Base-by-base conservation (phyloP, 2,113 vertebrate species). In the Eclectus roratus region DNA sequence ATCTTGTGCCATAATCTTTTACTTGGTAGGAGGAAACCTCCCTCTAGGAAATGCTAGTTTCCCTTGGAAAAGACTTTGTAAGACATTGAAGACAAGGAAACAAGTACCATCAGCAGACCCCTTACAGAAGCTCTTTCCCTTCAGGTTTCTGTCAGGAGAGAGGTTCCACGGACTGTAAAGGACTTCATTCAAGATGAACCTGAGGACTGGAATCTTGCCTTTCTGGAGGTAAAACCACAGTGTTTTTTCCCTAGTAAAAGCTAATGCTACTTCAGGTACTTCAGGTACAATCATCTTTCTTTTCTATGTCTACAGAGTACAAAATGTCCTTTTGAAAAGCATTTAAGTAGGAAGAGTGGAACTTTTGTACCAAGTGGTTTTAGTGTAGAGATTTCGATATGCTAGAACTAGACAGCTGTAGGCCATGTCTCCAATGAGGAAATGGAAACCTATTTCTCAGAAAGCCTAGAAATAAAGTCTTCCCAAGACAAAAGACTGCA, bases 101-200 rank as follows among this genome's bases (percentile, higher is more conserved):
- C 3, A 53, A 43, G 2, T 35, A 11, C 9, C 13, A 25, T 14
- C 31, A 33, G 11, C 20, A 80, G 55, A 49, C 2, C 1, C 4
- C 8, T 90, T 79, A 58, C 1, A 56, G 29, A 20, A 23, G 5
- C 3, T 70, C 89, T 85, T 96, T 12, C 24, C 18, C 27, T 83
- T 87, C 15, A 96, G 98, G 98, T 99, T 56, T 99, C 98, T 27
- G 96, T 99, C 47, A 93, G 81, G 33, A 98, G 88, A 39, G 93
- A 96, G 9, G 27, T 97, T 72, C 97, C 96, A n/a, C 58, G 87
- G 16, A 53, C 81, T 50, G 15, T 90, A 12, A 55, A 79, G 79
- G 82, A 79, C 2, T 61, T 94, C 0, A 15, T 86, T 68, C 87
- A 92, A 65, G 79, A 96, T 56, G 78, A 96, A 15, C 85, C 90